Conservation (phyloP, 2,797 vertebrate genomes). For the Brotula barbata region DNA sequence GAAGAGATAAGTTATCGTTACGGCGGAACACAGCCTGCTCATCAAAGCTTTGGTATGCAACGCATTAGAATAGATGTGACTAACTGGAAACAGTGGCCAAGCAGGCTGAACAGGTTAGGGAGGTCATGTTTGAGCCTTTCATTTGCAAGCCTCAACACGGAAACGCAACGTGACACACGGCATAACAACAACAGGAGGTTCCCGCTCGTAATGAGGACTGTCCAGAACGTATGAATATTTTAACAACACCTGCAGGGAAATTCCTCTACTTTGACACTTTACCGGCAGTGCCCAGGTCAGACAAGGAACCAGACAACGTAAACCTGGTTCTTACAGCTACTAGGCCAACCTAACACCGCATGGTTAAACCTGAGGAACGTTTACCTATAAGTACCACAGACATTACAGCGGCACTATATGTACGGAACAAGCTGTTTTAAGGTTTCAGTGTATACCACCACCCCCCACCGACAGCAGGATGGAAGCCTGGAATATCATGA, state of each 20-base stretch:
- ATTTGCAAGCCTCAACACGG: conserved; percentile 1
- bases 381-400: too few species aligned
- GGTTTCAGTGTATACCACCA: neutral
- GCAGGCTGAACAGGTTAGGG: conserved; percentile 50
- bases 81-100: conserved; percentile 12
- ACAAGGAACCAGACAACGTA: too few species aligned
- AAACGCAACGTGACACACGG: neutral
- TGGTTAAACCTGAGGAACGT: too few species aligned
- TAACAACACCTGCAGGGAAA: neutral
- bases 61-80: conserved; percentile 8
- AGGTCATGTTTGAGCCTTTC: conserved; percentile 9
- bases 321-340: too few species aligned
- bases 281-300: too few species aligned
- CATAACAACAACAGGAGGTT: neutral
- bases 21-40: neutral
- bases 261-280: neutral
- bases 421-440: too few species aligned
- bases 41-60: conserved; percentile 33
- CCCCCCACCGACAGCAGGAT: too few species aligned
- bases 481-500: too few species aligned
- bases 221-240: neutral
- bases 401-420: too few species aligned
- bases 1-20: conserved; percentile 6
- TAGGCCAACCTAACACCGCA: too few species aligned
- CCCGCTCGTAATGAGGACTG: neutral